Evolutionary conservation across 2,797 vertebrate genomes (phyloP).

Genomic region (Thaleichthys pacificus): DNA sequence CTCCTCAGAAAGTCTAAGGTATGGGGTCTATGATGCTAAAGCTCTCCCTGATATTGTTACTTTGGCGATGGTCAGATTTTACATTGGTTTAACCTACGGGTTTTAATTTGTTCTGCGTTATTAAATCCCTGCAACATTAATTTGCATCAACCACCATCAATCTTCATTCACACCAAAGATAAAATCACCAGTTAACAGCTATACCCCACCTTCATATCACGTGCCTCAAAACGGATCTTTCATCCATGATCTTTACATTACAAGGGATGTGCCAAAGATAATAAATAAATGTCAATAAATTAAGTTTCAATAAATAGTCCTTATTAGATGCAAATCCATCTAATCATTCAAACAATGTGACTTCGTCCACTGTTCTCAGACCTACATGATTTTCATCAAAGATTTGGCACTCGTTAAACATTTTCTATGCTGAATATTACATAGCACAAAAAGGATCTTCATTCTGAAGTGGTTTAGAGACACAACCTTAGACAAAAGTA

Average conservation of each 20-base stretch:
- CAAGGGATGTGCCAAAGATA: constrained; percentile 67
- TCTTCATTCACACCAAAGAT: constrained; percentile 80
- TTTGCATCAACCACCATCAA: constrained; percentile 69
- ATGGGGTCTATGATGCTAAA: neutral
- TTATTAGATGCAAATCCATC: constrained; percentile 60
- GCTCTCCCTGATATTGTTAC: constrained; percentile 28
- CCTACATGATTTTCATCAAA: constrained; percentile 64
- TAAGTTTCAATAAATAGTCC: constrained; percentile 62
- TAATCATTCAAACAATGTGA: constrained; percentile 48
- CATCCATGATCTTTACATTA: constrained; percentile 45
- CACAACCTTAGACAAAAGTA: constrained; percentile 67
- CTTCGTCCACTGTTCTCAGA: constrained; percentile 53
- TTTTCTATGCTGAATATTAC: constrained; percentile 63
- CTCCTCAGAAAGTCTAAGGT: neutral
- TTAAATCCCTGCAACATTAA: constrained; percentile 56
- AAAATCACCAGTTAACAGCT: constrained; percentile 43
- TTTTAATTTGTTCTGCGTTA: constrained; percentile 43
- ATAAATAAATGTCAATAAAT: constrained; percentile 73
- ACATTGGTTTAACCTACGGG: constrained; percentile 50
- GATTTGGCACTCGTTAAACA: constrained; percentile 76
- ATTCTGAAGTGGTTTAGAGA: constrained; percentile 63
- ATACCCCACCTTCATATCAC: constrained; percentile 29
- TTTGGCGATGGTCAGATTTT: constrained; percentile 71
- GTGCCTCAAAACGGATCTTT: constrained; percentile 26
- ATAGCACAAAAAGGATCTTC: constrained; percentile 61